Conservation (phyloP, 2,113 vertebrate genomes). For the Larimichthys polyactis region DNA sequence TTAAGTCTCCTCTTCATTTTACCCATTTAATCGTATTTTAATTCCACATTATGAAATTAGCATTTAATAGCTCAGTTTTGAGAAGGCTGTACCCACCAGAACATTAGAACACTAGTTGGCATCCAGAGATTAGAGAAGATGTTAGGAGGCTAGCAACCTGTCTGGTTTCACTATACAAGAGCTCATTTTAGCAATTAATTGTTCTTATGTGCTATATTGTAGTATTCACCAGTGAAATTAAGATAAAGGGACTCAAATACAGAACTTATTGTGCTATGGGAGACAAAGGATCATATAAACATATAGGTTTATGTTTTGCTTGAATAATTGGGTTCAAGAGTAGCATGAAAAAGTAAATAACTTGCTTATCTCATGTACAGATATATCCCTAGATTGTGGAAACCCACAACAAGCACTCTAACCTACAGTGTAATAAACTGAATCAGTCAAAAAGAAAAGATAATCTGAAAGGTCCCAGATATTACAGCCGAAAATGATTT, state of each 20-base stretch:
- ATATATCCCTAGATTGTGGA: not conserved
- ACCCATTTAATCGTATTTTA: no score
- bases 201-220: not conserved
- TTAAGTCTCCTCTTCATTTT: no score
- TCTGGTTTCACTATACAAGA: not conserved
- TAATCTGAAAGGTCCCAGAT: not conserved
- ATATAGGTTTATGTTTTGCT: not conserved
- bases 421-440: not conserved
- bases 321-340: not conserved
- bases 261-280: not conserved
- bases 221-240: not conserved
- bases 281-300: not conserved
- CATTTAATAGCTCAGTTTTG: not conserved
- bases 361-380: not conserved
- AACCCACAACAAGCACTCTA: not conserved
- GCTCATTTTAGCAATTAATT: not conserved
- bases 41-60: not conserved
- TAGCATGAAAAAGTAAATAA: not conserved
- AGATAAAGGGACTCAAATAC: not conserved
- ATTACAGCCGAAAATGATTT: not conserved
- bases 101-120: not conserved
- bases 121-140: not conserved
- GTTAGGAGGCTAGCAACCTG: no score
- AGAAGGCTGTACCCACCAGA: not conserved
- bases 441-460: not conserved